Evolutionary conservation across 2,888 invertebrate species (phyloP).

Genomic region (Sarcophaga subvicina): DNA sequence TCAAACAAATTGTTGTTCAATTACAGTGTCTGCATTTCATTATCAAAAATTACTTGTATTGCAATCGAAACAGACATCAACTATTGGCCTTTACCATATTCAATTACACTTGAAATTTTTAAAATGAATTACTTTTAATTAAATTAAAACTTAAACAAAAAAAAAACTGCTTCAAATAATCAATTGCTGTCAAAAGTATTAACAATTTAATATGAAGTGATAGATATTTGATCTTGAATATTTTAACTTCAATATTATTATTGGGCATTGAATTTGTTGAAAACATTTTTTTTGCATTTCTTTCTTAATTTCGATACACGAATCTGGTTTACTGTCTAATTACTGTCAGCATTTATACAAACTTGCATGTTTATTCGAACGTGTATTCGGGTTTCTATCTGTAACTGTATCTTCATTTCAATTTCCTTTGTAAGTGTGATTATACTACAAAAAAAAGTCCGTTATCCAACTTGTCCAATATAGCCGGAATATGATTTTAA

Average conservation of each 20-base stretch:
- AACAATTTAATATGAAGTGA: conserved; percentile 36
- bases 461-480: conserved; percentile 44
- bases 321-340: conserved; percentile 60
- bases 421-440: conserved; percentile 17
- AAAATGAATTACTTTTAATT: not conserved
- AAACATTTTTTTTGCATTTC: conserved; percentile 36
- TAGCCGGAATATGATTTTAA: conserved; percentile 40
- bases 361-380: not conserved
- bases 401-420: not conserved
- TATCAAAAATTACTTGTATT: conserved; percentile 23
- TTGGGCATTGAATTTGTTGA: conserved; percentile 39
- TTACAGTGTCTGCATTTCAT: conserved; percentile 20
- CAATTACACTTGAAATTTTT: conserved; percentile 28
- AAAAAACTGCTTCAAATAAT: conserved; percentile 29
- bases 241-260: conserved; percentile 3
- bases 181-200: conserved; percentile 58
- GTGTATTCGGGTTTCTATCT: not conserved
- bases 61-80: conserved; percentile 10
- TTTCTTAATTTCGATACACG: conserved; percentile 42
- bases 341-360: conserved; percentile 61
- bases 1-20: conserved; percentile 6
- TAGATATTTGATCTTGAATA: conserved; percentile 61
- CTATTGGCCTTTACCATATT: not conserved
- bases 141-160: conserved; percentile 20
- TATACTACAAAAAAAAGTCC: not conserved